These are phyloP conservation scores for Aurelia aurita DNA, from an alignment of 30 jellyfish, hydroid and myxozoan species.

Conservation along the genomic window DNA sequence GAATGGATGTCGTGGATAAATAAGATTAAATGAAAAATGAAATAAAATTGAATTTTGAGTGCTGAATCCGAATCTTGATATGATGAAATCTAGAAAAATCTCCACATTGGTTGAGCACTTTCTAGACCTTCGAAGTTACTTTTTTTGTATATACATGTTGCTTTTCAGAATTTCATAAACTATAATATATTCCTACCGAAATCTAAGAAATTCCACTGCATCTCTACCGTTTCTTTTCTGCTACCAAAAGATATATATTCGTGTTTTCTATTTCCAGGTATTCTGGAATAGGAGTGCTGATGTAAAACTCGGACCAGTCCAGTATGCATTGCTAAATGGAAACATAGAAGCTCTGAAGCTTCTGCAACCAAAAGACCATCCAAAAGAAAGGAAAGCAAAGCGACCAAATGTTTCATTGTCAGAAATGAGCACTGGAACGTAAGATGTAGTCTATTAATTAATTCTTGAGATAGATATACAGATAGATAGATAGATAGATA, in stretches of 20 bases:
- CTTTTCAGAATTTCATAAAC: no score
- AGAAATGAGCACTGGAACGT: slow-evolving; percentile 55
- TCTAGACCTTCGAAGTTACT: background rate
- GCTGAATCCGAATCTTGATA: no score
- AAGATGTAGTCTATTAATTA: background rate
- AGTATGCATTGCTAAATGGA: slow-evolving; percentile 57
- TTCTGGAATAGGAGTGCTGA: slow-evolving; percentile 66
- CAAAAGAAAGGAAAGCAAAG: slow-evolving; percentile 52
- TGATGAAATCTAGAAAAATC: no score
- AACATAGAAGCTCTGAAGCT: slow-evolving; percentile 46
- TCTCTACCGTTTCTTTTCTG: background rate
- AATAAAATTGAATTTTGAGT: no score
- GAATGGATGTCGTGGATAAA: no score
- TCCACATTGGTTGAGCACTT: no score
- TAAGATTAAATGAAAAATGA: no score
- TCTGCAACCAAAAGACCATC: background rate
- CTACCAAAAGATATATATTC: background rate
- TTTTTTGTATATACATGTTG: background rate
- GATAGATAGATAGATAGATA: no score
- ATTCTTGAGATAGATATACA: no score
- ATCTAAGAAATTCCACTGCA: background rate
- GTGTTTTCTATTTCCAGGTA: slow-evolving; percentile 6
- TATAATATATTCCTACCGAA: no score
- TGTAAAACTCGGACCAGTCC: slow-evolving; percentile 51
- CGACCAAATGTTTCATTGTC: slow-evolving; percentile 8